A percentile compares a stretch with the other conserved stretches of the same genome.
Conservation (phyloP, 2,888 invertebrate species). For the Mythimna lalbum region DNA sequence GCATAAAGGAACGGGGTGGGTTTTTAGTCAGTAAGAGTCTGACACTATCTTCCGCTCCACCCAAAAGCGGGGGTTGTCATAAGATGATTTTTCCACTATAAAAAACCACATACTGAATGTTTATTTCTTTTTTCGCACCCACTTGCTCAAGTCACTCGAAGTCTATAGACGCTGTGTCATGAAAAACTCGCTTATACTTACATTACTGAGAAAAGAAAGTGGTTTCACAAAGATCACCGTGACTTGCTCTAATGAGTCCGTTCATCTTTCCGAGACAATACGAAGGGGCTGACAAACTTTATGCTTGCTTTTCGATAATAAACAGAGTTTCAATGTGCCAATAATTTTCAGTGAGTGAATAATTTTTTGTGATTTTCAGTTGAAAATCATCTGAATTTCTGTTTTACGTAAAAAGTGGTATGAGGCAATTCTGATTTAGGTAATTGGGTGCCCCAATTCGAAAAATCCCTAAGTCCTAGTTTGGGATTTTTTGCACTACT, state of each 20-base stretch:
- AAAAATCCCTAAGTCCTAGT: no score
- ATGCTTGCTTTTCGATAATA: constrained; percentile 21
- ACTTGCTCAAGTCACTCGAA: constrained; percentile 15
- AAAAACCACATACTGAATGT: neutral
- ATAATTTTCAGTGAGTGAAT: no score
- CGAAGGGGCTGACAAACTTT: constrained; percentile 28
- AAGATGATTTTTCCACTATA: no score
- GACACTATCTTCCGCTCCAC: no score
- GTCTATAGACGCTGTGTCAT: constrained; percentile 43
- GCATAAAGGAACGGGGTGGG: no score
- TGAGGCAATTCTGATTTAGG: neutral
- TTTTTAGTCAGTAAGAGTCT: no score
- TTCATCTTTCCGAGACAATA: constrained; percentile 41
- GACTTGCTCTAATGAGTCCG: constrained; percentile 54
- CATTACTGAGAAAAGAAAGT: constrained; percentile 38
- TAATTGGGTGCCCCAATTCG: no score
- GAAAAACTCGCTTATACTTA: constrained; percentile 34
- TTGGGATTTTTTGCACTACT: no score
- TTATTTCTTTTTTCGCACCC: neutral
- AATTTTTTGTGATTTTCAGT: no score
- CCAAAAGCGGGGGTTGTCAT: no score
- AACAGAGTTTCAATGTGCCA: neutral
- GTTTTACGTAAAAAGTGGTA: neutral
- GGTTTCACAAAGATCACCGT: constrained; percentile 44
- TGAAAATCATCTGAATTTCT: no score